Conservation (phyloP, 2,888 invertebrate species). For the Carcina quercana region DNA sequence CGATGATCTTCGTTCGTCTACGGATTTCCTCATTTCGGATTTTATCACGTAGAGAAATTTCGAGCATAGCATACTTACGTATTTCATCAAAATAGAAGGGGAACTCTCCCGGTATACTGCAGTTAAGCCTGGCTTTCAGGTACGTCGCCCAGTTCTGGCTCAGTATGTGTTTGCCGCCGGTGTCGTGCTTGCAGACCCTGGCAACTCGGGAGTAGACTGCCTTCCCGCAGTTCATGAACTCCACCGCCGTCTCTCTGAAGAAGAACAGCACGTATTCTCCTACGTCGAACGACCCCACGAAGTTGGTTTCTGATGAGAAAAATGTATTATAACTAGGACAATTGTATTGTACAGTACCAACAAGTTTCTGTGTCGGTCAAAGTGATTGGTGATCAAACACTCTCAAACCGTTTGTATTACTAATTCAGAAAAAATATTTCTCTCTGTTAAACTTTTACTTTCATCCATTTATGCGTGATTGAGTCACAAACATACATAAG, state of each 20-base stretch:
- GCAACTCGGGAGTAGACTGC: conserved; percentile 83
- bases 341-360: too few relatives aligned
- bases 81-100: conserved; percentile 86
- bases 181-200: conserved; percentile 82
- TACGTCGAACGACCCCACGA: conserved; percentile 81
- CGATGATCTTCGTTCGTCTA: too few relatives aligned
- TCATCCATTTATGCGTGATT: too few relatives aligned
- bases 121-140: conserved; percentile 79
- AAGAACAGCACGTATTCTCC: conserved; percentile 81
- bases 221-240: conserved; percentile 80
- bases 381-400: too few relatives aligned
- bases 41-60: too few relatives aligned
- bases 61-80: conserved; percentile 77
- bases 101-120: conserved; percentile 82
- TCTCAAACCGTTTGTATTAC: too few relatives aligned
- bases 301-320: conserved; percentile 83
- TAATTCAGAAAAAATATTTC: too few relatives aligned
- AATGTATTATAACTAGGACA: too few relatives aligned
- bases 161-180: conserved; percentile 78
- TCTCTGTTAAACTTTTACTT: too few relatives aligned
- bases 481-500: too few relatives aligned
- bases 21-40: too few relatives aligned
- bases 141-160: conserved; percentile 81
- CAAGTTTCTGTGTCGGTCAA: too few relatives aligned
- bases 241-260: conserved; percentile 81